A percentile compares a stretch with the other conserved stretches of the same genome.
Evolutionary conservation across 2,113 vertebrate genomes (phyloP).

Genomic region (Pluvianellus socialis): DNA sequence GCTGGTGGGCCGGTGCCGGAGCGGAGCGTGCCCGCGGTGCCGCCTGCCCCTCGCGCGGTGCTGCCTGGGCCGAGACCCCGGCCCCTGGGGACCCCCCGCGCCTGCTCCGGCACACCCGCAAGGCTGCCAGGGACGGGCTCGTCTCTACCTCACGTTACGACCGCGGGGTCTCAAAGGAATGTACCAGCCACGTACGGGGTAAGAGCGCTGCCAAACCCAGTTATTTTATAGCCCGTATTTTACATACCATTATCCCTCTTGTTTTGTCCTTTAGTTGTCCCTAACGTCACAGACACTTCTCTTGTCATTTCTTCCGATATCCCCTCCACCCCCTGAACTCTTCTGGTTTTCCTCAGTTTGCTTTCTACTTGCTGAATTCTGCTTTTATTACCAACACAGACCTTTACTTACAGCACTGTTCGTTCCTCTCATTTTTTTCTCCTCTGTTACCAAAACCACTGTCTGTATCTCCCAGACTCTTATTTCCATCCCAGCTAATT

Average conservation of each 20-base stretch:
- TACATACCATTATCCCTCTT: not conserved
- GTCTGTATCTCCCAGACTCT: not conserved
- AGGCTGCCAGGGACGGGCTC: too few relatives aligned
- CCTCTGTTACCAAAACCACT: not conserved
- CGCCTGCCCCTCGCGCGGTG: too few relatives aligned
- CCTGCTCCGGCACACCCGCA: too few relatives aligned
- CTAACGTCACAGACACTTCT: not conserved
- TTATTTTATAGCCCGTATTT: not conserved
- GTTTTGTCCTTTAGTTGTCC: not conserved
- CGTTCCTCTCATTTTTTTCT: not conserved
- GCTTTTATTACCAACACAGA: not conserved
- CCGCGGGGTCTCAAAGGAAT: too few relatives aligned
- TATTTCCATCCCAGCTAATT: not conserved
- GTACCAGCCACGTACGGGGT: too few relatives aligned
- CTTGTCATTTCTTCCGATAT: not conserved
- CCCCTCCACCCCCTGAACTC: not conserved
- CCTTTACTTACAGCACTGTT: not conserved
- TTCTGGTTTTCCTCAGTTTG: not conserved
- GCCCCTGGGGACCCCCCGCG: too few relatives aligned
- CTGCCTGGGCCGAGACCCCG: too few relatives aligned
- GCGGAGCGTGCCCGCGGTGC: too few relatives aligned
- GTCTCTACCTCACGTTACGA: too few relatives aligned
- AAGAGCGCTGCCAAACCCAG: not conserved
- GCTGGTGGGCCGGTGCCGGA: too few relatives aligned
- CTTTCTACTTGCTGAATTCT: not conserved